phyloP scores from a whole-genome alignment of 1,140 invertebrate species.

The Brachionus manjavacas region DNA sequence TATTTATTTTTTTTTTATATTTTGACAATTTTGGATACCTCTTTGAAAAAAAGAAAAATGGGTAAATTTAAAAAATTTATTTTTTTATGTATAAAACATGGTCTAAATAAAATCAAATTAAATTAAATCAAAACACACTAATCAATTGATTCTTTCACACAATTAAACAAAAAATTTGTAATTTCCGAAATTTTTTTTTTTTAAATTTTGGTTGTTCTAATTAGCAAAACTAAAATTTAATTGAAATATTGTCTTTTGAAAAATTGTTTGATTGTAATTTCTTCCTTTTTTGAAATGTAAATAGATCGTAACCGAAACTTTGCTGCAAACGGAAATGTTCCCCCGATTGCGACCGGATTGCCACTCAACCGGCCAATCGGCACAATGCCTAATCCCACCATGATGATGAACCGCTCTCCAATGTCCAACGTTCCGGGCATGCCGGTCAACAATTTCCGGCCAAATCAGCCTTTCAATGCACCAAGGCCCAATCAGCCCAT shows the following conservation, averaged over 20 bases:
- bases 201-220: not conserved
- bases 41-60: too few relatives aligned
- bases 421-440: slow-evolving; percentile 17
- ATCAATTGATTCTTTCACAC: not conserved
- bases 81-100: not conserved
- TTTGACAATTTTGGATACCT: too few relatives aligned
- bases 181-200: not conserved
- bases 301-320: slow-evolving; percentile 23
- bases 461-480: slow-evolving; percentile 27
- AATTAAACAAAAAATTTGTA: not conserved
- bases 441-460: not conserved
- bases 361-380: slow-evolving; percentile 62
- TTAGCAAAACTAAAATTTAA: not conserved
- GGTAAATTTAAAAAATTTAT: too few relatives aligned
- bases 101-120: not conserved
- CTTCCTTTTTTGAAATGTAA: not conserved
- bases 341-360: slow-evolving; percentile 48
- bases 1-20: too few relatives aligned
- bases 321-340: not conserved
- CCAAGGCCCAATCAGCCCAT: slow-evolving; percentile 53
- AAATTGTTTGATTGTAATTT: not conserved
- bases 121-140: too few relatives aligned
- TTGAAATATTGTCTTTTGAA: not conserved
- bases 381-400: slow-evolving; percentile 62
- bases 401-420: slow-evolving; percentile 34